Percentiles rank a stretch among this genome's conserved stretches.
Evolutionary conservation across 2,888 invertebrate genomes (phyloP).

Genomic region (Marronus borbonicus): DNA sequence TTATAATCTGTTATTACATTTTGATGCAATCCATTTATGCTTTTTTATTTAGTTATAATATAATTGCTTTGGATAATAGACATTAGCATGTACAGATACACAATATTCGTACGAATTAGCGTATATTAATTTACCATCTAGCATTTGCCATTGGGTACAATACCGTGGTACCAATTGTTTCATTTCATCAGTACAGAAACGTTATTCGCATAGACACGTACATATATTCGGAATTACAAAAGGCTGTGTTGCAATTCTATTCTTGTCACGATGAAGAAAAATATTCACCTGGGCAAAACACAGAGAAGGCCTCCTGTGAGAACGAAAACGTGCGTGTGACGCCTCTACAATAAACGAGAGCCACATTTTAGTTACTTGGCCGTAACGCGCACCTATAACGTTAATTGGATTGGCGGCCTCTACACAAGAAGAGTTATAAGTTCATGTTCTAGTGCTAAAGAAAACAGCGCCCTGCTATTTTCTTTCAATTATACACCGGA

Average conservation of each 20-base stretch:
- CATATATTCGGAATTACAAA: too few relatives aligned
- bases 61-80: too few relatives aligned
- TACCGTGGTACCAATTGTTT: too few relatives aligned
- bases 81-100: too few relatives aligned
- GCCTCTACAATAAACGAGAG: constrained; percentile 60
- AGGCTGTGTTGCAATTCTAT: constrained; percentile 5
- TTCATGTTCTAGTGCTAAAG: constrained; percentile 50
- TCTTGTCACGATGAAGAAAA: not conserved
- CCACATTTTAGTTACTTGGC: constrained; percentile 59
- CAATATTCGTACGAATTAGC: too few relatives aligned
- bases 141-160: too few relatives aligned
- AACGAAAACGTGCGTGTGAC: constrained; percentile 59
- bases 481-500: constrained; percentile 50
- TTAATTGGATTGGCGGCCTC: constrained; percentile 61
- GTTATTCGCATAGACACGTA: too few relatives aligned
- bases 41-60: too few relatives aligned
- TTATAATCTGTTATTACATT: too few relatives aligned
- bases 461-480: constrained; percentile 51
- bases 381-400: constrained; percentile 61
- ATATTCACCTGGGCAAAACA: constrained; percentile 3
- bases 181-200: too few relatives aligned
- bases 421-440: constrained; percentile 59
- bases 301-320: constrained; percentile 51
- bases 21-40: too few relatives aligned
- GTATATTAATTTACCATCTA: too few relatives aligned